A percentile compares a stretch with the other conserved stretches of the same genome.
Evolutionary conservation across 2,113 vertebrate genomes (phyloP).

Genomic region (Nothocercus julius): DNA sequence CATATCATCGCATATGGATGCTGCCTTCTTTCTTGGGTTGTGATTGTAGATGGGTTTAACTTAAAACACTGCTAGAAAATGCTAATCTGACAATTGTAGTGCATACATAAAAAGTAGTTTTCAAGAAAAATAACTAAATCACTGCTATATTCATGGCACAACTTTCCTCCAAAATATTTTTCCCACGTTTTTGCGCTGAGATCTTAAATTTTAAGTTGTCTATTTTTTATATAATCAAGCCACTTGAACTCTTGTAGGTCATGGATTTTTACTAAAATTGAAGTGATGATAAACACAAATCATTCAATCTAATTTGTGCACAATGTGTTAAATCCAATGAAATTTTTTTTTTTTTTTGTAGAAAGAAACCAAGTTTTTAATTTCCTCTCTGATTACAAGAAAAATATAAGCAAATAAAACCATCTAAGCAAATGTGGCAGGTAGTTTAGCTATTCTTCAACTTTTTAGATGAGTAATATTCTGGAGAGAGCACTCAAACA

Average conservation of each 20-base stretch:
- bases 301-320: not conserved
- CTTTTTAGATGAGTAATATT: not conserved
- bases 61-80: not conserved
- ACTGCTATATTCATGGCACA: not conserved
- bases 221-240: not conserved
- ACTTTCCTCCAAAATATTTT: not conserved
- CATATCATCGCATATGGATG: not conserved
- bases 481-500: not conserved
- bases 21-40: not conserved
- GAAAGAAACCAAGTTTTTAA: not conserved
- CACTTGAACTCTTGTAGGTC: not conserved
- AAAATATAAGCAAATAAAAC: not conserved
- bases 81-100: not conserved
- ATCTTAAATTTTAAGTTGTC: not conserved
- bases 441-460: not conserved
- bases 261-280: conserved; percentile 5
- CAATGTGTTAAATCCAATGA: not conserved
- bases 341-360: not conserved
- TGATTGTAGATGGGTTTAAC: not conserved
- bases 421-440: not conserved
- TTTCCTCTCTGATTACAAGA: not conserved
- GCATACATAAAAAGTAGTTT: not conserved
- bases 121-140: not conserved
- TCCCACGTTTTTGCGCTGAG: not conserved
- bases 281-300: not conserved